Percentiles rank a stretch among this genome's conserved stretches.
Evolutionary conservation across 2,888 invertebrate genomes (phyloP).

Genomic region (Synergus umbraculus): DNA sequence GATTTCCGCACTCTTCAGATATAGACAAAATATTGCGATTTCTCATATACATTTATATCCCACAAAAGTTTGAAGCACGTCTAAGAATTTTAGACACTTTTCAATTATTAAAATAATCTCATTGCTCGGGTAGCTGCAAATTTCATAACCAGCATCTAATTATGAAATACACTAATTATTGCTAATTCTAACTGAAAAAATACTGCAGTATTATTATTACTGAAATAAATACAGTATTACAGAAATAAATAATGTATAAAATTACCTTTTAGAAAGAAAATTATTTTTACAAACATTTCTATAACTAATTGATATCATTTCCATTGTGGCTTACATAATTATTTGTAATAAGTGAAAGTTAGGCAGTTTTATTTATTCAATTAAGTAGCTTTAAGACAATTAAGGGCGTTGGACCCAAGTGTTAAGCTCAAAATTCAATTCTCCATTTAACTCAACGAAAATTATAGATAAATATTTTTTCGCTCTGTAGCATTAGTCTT

Average conservation of each 20-base stretch:
- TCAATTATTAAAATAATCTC: conserved; percentile 34
- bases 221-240: not conserved
- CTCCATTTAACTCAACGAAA: too few relatives aligned
- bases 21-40: conserved; percentile 51
- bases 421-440: too few relatives aligned
- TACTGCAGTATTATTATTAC: not conserved
- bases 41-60: not conserved
- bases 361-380: too few relatives aligned
- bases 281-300: not conserved
- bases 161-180: not conserved
- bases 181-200: not conserved
- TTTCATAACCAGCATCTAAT: conserved; percentile 49
- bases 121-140: conserved; percentile 40
- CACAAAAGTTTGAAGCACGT: not conserved
- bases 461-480: too few relatives aligned
- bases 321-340: too few relatives aligned
- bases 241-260: not conserved
- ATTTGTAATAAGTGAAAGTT: too few relatives aligned
- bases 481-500: too few relatives aligned
- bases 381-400: too few relatives aligned
- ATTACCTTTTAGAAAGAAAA: not conserved
- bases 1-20: not conserved
- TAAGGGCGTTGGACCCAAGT: too few relatives aligned
- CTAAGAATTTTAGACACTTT: conserved; percentile 6
- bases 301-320: not conserved